Base-by-base conservation (phyloP, 2,888 invertebrate genomes). In the Hanleya hanleyi region DNA sequence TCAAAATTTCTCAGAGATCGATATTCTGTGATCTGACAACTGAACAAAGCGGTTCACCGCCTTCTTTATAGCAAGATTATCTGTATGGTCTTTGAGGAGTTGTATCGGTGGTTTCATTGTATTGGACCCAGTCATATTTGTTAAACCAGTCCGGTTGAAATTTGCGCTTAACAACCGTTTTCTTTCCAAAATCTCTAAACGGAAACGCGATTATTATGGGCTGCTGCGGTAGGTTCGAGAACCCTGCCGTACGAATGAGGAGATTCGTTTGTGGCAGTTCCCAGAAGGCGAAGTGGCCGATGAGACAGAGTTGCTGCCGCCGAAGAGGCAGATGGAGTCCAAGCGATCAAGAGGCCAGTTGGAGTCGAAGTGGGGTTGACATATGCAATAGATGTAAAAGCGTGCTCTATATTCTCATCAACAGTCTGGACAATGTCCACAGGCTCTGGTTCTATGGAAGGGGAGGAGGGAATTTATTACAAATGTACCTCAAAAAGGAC, bases 121-220 rank as follows among this genome's bases (percentile, higher is more conserved):
- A 73, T 64, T 70, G 62, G 32, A 62, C 37, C 73, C 69, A 73
- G 36, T 37, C 32, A 32, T 37, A 73, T 47, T 33, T 73, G 49
- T 71, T 47, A 72, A 71, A 73, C 70, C 62, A 73, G 47, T 36
- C 32, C 18, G 70, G 62, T 41, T 72, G 50, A 38, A 73, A 73
- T 41, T 41, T n/a, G n/a, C n/a, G n/a, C n/a, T n/a, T n/a, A n/a
- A n/a, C n/a, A n/a, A n/a, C n/a, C n/a, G n/a, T n/a, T 41, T 41
- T 41, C 47, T 41, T 41, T 15, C 12, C 47, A 41, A 41, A 41
- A 41, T 41, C 47, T 41, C 47, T 41, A 41, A 41, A 41, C 47
- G 47, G 47, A 41, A 41, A 41, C 12, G 12, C n/a, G 12, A 41
- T 15, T n/a, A 15, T 41, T 41, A 12, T 41, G 47, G 47, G 47